Conservation (phyloP, 2,888 invertebrate species). For the Andricus curvator region DNA sequence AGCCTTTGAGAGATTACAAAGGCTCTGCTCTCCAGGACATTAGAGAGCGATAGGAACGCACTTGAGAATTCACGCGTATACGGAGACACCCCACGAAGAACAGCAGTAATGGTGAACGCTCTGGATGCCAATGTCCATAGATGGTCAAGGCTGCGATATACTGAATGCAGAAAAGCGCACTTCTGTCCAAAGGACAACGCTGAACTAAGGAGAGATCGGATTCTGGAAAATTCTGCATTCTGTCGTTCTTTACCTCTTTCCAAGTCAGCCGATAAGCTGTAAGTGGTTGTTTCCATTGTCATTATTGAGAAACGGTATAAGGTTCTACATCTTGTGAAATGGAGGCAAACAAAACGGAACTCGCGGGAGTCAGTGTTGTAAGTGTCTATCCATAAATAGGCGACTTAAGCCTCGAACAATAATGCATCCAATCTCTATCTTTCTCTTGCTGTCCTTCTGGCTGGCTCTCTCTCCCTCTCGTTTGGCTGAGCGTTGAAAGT, state of each 20-base stretch:
- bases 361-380: conserved; percentile 36
- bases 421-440: not conserved
- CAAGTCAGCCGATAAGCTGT: conserved; percentile 35
- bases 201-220: conserved; percentile 32
- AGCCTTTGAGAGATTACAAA: conserved; percentile 26
- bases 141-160: conserved; percentile 43
- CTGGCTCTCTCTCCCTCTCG: too few species aligned
- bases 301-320: conserved; percentile 35
- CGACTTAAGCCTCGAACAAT: not conserved
- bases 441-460: not conserved
- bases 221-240: conserved; percentile 28
- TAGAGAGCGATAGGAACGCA: conserved; percentile 11
- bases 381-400: conserved; percentile 27
- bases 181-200: conserved; percentile 37
- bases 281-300: conserved; percentile 33
- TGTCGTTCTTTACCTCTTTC: conserved; percentile 20
- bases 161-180: conserved; percentile 46
- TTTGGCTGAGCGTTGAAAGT: not conserved
- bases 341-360: conserved; percentile 39
- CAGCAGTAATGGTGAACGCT: conserved; percentile 37
- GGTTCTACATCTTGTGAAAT: conserved; percentile 25
- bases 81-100: conserved; percentile 41
- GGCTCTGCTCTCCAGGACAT: not conserved
- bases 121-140: conserved; percentile 52
- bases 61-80: conserved; percentile 39